Percentiles rank a stretch among this genome's conserved stretches.
Evolutionary conservation across 2,888 invertebrate genomes (phyloP).

Genomic region (Parapristionchus giblindavisi): DNA sequence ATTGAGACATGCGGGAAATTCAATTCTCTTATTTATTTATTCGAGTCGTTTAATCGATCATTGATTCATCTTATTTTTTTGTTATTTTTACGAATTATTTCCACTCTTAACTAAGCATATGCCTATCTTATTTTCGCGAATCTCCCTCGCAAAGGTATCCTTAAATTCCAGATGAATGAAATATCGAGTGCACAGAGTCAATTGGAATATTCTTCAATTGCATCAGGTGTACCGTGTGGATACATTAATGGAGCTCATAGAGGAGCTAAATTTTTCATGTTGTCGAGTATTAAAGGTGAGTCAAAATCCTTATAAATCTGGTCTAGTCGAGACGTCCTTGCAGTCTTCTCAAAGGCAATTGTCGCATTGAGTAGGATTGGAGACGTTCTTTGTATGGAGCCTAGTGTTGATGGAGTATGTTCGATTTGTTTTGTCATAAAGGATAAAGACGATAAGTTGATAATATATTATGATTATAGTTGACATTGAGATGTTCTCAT

Average conservation of each 20-base stretch:
- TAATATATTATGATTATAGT: not conserved
- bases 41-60: no score
- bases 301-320: not conserved
- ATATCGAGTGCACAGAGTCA: constrained; percentile 6
- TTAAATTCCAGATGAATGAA: not conserved
- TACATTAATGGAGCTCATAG: constrained; percentile 3
- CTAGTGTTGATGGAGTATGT: constrained; percentile 20
- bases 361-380: constrained; percentile 10
- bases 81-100: no score
- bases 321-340: not conserved
- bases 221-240: constrained; percentile 16
- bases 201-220: constrained; percentile 19
- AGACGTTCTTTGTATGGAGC: constrained; percentile 11
- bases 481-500: constrained; percentile 23
- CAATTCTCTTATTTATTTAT: no score
- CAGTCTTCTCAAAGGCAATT: constrained; percentile 25
- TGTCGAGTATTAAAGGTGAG: constrained; percentile 25
- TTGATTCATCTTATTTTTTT: no score
- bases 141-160: no score
- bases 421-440: no score
- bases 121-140: no score
- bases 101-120: no score
- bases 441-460: not conserved
- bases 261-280: constrained; percentile 18
- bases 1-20: no score